Base-by-base conservation (phyloP, 2,797 vertebrate species). In the Sebastes matsubarae region DNA sequence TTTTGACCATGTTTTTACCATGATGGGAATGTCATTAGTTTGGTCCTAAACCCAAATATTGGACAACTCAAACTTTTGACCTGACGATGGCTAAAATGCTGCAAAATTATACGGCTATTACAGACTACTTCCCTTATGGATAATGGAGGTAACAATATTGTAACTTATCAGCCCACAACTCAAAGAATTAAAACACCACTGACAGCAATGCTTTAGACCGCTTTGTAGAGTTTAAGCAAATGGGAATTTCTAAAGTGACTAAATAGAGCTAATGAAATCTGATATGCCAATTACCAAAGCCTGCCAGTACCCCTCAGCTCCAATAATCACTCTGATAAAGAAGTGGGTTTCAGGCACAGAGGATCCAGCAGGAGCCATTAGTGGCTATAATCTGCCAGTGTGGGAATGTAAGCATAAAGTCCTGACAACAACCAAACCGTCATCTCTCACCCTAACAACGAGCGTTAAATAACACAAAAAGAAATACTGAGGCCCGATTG, bases 301-400 rank as follows among this genome's bases (percentile, higher is more conserved):
- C 73, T 81, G 81, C 68, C 77, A 78, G 74, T 29, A 29, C n/a
- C 71, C 67, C 73, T 30, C 29, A 59, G 64, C 69, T 63, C 34
- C 22, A 87, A 63, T 78, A 87, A 84, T 85, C 61, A 72, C 30
- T 79, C 11, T 80, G 12, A 89, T 59, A 80, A 83, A 81, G 50
- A 24, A 72, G 71, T 63, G 66, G 77, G 27, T 81, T 52, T 60
- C 29, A 16, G 75, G 69, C 52, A 75, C 79, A 65, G 60, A 72
- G 63, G 8, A 32, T 79, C 66, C 87, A 81, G 69, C 59, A 76
- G 52, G 71, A 80, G 63, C 82, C 64, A 82, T 85, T 87, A 80
- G 63, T 63, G 59, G 14, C 68, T 77, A 20, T 70, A 72, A 88
- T 81, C 81, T 77, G 58, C 30, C 73, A 76, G 77, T 64, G 58